Percentiles rank a stretch among this genome's conserved stretches.
Evolutionary conservation across 1,140 invertebrate species (phyloP).

Genomic region (Drosophila nigrodunni): DNA sequence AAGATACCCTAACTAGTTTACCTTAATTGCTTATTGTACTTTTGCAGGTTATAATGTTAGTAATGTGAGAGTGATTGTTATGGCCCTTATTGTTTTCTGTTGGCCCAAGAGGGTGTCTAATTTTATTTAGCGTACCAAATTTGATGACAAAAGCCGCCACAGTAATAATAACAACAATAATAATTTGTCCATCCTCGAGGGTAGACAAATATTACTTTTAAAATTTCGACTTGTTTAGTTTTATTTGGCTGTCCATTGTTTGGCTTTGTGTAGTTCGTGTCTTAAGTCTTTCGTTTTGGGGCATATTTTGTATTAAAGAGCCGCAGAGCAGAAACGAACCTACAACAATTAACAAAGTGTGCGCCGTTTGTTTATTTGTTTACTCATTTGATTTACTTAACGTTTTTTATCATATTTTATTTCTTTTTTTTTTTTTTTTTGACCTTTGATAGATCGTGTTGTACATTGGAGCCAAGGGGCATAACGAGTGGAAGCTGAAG

Average conservation of each 20-base stretch:
- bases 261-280: slow-evolving; percentile 62
- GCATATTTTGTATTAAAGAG: slow-evolving; percentile 60
- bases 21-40: not conserved
- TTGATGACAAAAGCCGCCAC: slow-evolving; percentile 26
- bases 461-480: slow-evolving; percentile 69
- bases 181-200: slow-evolving; percentile 26
- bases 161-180: slow-evolving; percentile 11
- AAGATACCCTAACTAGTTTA: too few species aligned
- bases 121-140: slow-evolving; percentile 38
- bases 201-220: slow-evolving; percentile 50
- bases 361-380: slow-evolving; percentile 61
- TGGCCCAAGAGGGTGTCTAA: slow-evolving; percentile 36
- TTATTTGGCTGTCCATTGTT: slow-evolving; percentile 23
- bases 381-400: slow-evolving; percentile 71
- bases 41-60: not conserved
- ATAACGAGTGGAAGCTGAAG: slow-evolving; percentile 35
- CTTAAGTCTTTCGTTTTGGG: slow-evolving; percentile 72
- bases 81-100: not conserved
- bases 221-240: slow-evolving; percentile 20
- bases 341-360: slow-evolving; percentile 74
- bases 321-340: slow-evolving; percentile 3
- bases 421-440: slow-evolving; percentile 42
- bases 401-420: slow-evolving; percentile 30
- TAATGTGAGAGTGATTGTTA: slow-evolving; percentile 20
- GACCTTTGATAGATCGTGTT: slow-evolving; percentile 79